Base-by-base conservation (phyloP, 1,140 invertebrate species). In the Cydia fagiglandana region DNA sequence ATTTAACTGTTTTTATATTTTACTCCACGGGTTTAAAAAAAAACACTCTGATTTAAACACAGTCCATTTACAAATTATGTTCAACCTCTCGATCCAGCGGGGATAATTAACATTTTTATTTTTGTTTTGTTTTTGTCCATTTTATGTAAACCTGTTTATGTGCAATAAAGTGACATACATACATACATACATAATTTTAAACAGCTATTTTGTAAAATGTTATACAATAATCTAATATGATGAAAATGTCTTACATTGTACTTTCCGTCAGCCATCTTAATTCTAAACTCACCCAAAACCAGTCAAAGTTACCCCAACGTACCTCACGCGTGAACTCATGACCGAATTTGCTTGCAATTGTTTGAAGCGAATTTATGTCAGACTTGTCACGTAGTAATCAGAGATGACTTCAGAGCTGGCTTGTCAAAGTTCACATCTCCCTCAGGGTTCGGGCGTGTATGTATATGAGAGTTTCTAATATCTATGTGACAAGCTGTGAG, bases 351-450 rank as follows among this genome's bases (percentile, higher is more conserved):
- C 66, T 41, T 41, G 66, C 66, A 41, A 70, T 70, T 70, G 66
- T 70, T 70, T 70, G 38, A 38, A 41, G 66, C 66, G 34, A 70
- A 70, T 70, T 70, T 70, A 38, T 20, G 66, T 70, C 66, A 45
- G 66, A 20, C 66, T 41, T 41, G 66, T 70, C 30, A 70, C 66
- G 66, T 70, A 70, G 34, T 70, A 70, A 70, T 70, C 66, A 70
- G 34, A 17, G 66, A 41, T 70, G 66, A 70, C 66, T 70, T 70
- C 28, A 68, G 66, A 41, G 66, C 30, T 15, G 66, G 15, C 66
- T 70, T 45, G 66, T 70, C 66, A 70, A 70, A 70, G 66, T 70
- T 70, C 30, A 70, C 66, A n/a, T 68, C 38, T 41, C 66, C 66
- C 34, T 41, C 34, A 30, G 66, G 66, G 30, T 17, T 10, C 61